Evolutionary conservation across 2,888 invertebrate species (phyloP).

Genomic region (Protophormia terraenovae): DNA sequence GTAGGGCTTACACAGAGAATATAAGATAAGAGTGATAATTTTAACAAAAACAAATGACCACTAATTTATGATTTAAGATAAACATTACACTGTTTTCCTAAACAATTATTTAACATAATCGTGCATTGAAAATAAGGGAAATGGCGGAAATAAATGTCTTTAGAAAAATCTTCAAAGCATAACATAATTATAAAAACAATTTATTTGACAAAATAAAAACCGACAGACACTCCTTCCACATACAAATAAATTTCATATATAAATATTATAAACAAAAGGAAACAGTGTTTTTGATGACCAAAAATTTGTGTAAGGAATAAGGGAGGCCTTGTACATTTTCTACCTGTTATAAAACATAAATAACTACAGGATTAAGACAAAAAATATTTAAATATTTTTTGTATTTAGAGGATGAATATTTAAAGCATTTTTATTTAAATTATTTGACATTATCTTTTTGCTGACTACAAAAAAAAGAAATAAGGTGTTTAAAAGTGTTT

Average conservation of each 20-base stretch:
- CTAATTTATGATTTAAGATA: conserved; percentile 34
- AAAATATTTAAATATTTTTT: not conserved
- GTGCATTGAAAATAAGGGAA: not conserved
- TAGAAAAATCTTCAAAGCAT: too few species aligned
- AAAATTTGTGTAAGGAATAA: too few species aligned
- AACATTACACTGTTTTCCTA: not conserved
- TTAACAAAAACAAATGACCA: conserved; percentile 23
- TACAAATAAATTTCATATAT: too few species aligned
- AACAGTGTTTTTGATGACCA: too few species aligned
- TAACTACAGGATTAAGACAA: conserved; percentile 34
- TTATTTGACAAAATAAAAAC: too few species aligned
- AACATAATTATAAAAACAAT: too few species aligned
- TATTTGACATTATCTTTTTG: not conserved
- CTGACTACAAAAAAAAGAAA: not conserved
- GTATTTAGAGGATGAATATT: not conserved
- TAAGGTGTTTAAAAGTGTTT: not conserved
- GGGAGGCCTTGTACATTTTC: not conserved
- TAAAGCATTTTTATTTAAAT: not conserved
- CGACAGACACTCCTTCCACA: too few species aligned
- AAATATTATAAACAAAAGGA: not conserved
- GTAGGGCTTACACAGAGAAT: not conserved
- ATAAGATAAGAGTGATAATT: not conserved
- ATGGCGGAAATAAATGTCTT: too few species aligned
- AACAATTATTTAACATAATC: not conserved
- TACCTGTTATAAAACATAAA: conserved; percentile 19